Evolutionary conservation across 2,113 vertebrate species (phyloP), one percentile per base, ranked within the genome.

Genomic region (Zosterops pallidus): DNA sequence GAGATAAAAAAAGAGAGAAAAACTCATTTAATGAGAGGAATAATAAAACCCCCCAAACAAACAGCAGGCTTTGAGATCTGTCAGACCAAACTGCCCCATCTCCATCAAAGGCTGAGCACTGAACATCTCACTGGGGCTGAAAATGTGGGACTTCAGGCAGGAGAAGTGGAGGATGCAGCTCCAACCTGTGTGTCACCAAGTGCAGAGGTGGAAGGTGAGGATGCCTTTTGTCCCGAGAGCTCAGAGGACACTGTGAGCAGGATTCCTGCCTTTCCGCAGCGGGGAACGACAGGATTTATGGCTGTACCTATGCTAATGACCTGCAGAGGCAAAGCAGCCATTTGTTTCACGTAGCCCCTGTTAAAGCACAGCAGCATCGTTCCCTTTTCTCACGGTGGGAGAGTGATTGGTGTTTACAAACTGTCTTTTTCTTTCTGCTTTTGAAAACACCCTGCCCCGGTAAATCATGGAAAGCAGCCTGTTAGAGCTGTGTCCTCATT

Each of bases 231-330:
- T 59, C 68, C 55, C 10, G 3, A 4, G 71, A 93, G 20, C 85
- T 77, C 19, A 20, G 42, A 55, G 50, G 46, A 26, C 1, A 2
- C 23, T 70, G 74, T 55, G 46, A 60, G 75, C 46, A 91, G 82
- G 42, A 63, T 52, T 90, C 37, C 70, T 86, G 24, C 89, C 8
- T 12, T 0, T 2, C 56, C 44, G 16, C 92, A 74, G 62, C 11
- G 69, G 84, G 90, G 79, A 94, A 74, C 85, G 76, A 13, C 19
- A 52, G 3, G 59, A 95, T 95, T 90, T 44, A 86, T 83, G 60
- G 71, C 39, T 92, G 71, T 96, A 77, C 80, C 96, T 90, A 25
- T 83, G 83, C 89, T 96, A 94, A 96, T 78, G 83, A 78, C 85
- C 93, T 63, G 83, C 88, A 71, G 76, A 31, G 71, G 67, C 71